Conservation (phyloP, 23 tunicate species). For the Oikopleura dioica region DNA sequence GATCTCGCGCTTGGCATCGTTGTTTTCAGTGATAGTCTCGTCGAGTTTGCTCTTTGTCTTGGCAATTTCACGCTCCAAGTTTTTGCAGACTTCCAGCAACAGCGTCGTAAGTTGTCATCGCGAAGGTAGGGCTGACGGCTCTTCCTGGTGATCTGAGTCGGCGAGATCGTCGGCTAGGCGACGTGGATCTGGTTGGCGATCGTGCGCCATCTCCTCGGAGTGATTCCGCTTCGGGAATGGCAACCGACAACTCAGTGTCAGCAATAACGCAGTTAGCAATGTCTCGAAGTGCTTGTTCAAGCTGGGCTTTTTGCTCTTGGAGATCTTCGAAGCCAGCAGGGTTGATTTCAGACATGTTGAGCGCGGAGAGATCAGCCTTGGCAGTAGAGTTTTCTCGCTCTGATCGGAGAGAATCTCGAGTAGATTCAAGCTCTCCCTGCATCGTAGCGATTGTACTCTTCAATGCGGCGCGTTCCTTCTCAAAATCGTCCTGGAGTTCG, state of each 20-base stretch:
- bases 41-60: slow-evolving; percentile 53
- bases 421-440: not conserved
- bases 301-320: slow-evolving; percentile 14
- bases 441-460: not conserved
- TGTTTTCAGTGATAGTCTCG: slow-evolving; percentile 40
- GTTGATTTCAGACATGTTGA: not conserved
- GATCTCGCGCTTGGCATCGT: slow-evolving; percentile 66
- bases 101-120: slow-evolving; percentile 88
- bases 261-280: slow-evolving; percentile 93
- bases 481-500: not conserved
- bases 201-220: not conserved
- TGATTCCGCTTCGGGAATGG: slow-evolving; percentile 26
- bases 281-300: slow-evolving; percentile 75
- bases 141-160: slow-evolving; percentile 85
- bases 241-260: slow-evolving; percentile 79
- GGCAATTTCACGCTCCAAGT: slow-evolving; percentile 46
- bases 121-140: slow-evolving; percentile 83
- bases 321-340: not conserved
- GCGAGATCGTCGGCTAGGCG: slow-evolving; percentile 35
- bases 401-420: not conserved
- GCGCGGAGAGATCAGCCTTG: not conserved
- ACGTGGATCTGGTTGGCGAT: not conserved
- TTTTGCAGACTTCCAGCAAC: slow-evolving; percentile 89
- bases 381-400: not conserved
- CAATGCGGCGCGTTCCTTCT: not conserved